phyloP scores from a whole-genome alignment of 2,113 vertebrate species.

The Donacobius atricapilla region DNA sequence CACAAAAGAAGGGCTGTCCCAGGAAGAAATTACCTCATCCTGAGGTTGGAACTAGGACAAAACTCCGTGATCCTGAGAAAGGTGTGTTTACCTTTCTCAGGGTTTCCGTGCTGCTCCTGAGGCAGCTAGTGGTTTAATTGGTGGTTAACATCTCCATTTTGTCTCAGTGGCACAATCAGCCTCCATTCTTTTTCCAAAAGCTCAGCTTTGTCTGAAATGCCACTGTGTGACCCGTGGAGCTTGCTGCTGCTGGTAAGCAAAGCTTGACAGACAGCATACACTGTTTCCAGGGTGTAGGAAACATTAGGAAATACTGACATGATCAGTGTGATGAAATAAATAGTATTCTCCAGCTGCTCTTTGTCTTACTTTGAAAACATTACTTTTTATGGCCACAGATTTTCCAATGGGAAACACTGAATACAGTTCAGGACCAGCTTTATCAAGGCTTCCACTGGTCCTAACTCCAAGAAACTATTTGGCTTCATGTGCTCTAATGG shows the following conservation, averaged over 20 bases:
- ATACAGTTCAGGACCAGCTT: neutral
- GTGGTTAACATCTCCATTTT: neutral
- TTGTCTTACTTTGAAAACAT: slow-evolving; percentile 16
- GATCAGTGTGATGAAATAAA: neutral
- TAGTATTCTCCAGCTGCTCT: neutral
- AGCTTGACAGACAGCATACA: neutral
- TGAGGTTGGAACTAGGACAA: neutral
- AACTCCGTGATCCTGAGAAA: neutral
- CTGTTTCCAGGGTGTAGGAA: slow-evolving; percentile 8
- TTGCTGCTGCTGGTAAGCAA: neutral
- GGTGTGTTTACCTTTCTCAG: slow-evolving; percentile 13
- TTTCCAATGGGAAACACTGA: slow-evolving; percentile 8
- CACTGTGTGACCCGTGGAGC: neutral
- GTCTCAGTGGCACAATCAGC: neutral
- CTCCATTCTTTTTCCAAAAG: neutral
- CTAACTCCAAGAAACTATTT: neutral
- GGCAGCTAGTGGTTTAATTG: neutral
- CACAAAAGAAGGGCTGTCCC: slow-evolving; percentile 15
- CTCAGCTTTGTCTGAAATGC: neutral
- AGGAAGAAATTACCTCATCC: slow-evolving; percentile 48
- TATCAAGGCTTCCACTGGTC: neutral
- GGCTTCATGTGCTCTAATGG: neutral
- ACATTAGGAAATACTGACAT: slow-evolving; percentile 32
- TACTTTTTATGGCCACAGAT: slow-evolving; percentile 32
- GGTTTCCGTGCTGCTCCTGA: neutral